A percentile compares a stretch with the other conserved stretches of the same genome.
Evolutionary conservation across 2,113 vertebrate genomes (phyloP).

Genomic region (Raja brachyura): DNA sequence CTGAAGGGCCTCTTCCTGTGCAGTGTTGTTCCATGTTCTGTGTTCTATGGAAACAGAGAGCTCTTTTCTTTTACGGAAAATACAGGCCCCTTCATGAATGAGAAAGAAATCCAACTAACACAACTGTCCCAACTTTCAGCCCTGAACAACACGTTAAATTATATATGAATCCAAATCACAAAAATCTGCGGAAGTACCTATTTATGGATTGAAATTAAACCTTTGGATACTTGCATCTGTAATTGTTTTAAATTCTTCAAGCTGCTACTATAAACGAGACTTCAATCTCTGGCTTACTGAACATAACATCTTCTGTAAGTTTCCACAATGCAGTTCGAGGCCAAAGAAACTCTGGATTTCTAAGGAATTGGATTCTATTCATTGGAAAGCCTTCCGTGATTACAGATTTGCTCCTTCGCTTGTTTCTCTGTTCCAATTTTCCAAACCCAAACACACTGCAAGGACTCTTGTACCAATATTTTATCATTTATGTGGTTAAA

Average conservation of each 20-base stretch:
- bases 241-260: neutral
- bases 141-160: neutral
- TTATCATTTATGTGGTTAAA: neutral
- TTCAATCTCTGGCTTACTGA: neutral
- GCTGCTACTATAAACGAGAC: neutral
- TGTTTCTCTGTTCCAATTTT: neutral
- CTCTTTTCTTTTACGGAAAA: neutral
- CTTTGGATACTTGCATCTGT: neutral
- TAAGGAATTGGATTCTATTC: neutral
- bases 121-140: neutral
- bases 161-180: neutral
- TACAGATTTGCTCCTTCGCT: neutral
- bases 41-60: neutral
- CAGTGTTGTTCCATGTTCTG: neutral
- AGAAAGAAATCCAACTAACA: neutral
- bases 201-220: neutral
- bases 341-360: neutral
- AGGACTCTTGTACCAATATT: neutral
- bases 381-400: neutral
- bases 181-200: neutral
- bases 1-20: no score
- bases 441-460: neutral
- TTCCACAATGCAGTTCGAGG: neutral
- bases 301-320: neutral
- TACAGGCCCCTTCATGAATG: neutral